Conservation (phyloP, 2,113 vertebrate species). For the Salvelinus alpinus region DNA sequence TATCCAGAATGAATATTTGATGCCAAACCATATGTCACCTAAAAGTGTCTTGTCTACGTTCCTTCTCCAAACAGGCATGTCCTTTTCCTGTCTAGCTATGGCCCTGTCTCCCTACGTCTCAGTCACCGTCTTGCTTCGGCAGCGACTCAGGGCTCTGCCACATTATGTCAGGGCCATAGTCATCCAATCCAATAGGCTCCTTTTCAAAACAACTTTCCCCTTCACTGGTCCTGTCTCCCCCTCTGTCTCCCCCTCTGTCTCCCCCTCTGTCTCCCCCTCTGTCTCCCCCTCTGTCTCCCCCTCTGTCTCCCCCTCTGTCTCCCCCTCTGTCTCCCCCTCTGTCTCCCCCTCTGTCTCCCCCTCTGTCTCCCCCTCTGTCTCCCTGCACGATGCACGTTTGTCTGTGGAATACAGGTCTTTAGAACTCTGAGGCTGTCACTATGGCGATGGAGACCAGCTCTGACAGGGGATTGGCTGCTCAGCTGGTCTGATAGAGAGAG, state of each 20-base stretch:
- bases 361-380: neutral
- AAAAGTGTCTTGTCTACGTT: neutral
- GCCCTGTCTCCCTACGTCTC: neutral
- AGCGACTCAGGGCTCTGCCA: conserved; percentile 23
- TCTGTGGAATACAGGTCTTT: conserved; percentile 5
- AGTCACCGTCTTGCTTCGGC: conserved; percentile 21
- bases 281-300: too few relatives aligned
- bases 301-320: too few relatives aligned
- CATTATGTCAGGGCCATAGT: conserved; percentile 50
- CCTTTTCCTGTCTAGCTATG: conserved; percentile 1
- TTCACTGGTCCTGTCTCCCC: conserved; percentile 29
- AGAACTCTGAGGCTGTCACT: conserved; percentile 11
- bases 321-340: too few relatives aligned
- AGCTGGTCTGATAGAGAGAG: conserved; percentile 43
- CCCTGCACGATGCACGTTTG: neutral
- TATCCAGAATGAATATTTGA: conserved; percentile 7
- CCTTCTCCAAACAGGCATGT: neutral
- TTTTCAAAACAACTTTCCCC: conserved; percentile 28
- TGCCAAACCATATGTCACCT: conserved; percentile 16
- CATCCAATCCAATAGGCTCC: conserved; percentile 10
- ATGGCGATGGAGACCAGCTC: conserved; percentile 32
- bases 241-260: neutral
- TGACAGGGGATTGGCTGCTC: conserved; percentile 46
- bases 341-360: too few relatives aligned
- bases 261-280: too few relatives aligned